phyloP scores from a whole-genome alignment of 2,888 invertebrate species.

The Colostygia pectinataria region DNA sequence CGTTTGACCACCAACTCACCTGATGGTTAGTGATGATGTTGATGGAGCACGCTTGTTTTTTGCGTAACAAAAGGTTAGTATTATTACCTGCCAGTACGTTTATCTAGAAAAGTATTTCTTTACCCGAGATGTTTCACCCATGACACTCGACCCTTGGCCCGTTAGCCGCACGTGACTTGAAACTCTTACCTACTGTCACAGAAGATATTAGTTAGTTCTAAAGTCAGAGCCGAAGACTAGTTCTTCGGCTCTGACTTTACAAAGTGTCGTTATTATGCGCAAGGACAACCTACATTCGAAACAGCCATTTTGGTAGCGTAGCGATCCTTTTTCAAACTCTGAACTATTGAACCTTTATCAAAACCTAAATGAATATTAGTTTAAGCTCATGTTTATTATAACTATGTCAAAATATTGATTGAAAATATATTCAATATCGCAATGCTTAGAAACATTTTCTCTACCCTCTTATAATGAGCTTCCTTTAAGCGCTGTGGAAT shows the following conservation, averaged over 20 bases:
- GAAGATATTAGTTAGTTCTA: no score
- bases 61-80: no score
- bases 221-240: no score
- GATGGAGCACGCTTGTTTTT: no score
- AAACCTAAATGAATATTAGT: neutral
- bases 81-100: no score
- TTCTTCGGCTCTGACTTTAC: neutral
- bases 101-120: no score
- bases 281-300: constrained; percentile 1
- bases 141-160: constrained; percentile 8
- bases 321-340: neutral
- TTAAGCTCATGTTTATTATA: neutral
- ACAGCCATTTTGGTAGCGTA: neutral
- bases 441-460: constrained; percentile 7
- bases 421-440: constrained; percentile 4
- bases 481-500: constrained; percentile 29
- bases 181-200: neutral
- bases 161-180: constrained; percentile 13
- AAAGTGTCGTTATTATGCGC: constrained; percentile 10
- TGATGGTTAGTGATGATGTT: no score
- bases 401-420: neutral
- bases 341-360: neutral
- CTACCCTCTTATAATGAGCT: constrained; percentile 27
- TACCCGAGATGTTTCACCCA: constrained; percentile 3
- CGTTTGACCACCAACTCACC: no score